Percentiles rank a stretch among this genome's conserved stretches.
Conservation (phyloP, 2,888 invertebrate species). For the Cremastinae sp. region DNA sequence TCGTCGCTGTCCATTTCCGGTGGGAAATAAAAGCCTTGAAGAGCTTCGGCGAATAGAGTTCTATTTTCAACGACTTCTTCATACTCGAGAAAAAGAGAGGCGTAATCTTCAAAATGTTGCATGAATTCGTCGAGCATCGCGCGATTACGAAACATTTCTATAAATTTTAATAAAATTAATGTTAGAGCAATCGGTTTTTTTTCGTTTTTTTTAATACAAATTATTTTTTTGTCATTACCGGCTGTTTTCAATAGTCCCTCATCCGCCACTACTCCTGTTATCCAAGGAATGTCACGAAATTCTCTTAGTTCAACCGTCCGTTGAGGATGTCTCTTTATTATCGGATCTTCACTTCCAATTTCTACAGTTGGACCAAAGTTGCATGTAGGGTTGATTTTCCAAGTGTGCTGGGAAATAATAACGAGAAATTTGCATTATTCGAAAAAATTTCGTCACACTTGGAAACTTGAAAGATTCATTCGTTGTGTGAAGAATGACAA, state of each 20-base stretch:
- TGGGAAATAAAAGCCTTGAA: constrained; percentile 65
- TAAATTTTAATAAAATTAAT: neutral
- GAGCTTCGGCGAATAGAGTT: constrained; percentile 54
- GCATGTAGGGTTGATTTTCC: constrained; percentile 60
- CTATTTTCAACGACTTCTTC: constrained; percentile 60
- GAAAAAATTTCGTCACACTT: too few species aligned
- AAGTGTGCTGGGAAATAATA: constrained; percentile 51
- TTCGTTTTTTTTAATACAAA: constrained; percentile 8
- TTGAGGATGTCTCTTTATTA: constrained; percentile 71
- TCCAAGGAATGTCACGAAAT: constrained; percentile 74
- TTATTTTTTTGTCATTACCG: too few species aligned
- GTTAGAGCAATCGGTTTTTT: neutral
- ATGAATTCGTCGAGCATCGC: constrained; percentile 54
- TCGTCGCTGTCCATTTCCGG: neutral
- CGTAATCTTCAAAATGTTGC: constrained; percentile 59
- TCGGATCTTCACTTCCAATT: constrained; percentile 69
- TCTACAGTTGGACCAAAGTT: constrained; percentile 74
- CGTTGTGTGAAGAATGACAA: too few species aligned
- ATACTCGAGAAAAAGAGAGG: constrained; percentile 55
- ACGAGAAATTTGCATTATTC: constrained; percentile 1
- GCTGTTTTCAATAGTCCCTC: constrained; percentile 69
- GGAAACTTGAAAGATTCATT: too few species aligned
- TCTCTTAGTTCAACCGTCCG: constrained; percentile 60
- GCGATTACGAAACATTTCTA: constrained; percentile 50
- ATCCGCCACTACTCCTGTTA: constrained; percentile 70